These are phyloP conservation scores for Agonum fuliginosum DNA, from an alignment of 2,888 invertebrate species.

Conservation along the genomic window DNA sequence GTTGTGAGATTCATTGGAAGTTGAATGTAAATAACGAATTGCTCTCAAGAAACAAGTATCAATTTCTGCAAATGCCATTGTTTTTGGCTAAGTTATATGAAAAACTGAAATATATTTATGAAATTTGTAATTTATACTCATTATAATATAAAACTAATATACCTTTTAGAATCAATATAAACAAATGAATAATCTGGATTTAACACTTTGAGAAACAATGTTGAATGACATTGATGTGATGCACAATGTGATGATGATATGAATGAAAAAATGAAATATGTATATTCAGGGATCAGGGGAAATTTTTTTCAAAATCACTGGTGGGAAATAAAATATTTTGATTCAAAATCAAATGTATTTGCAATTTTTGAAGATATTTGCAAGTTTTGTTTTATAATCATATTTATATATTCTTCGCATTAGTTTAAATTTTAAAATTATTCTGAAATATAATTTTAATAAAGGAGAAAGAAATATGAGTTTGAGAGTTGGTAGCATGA, in stretches of 20 bases:
- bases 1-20: conserved; percentile 14
- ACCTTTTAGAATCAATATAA: too few relatives aligned
- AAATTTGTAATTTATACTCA: too few relatives aligned
- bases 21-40: conserved; percentile 50
- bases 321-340: neutral
- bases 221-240: neutral
- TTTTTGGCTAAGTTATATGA: neutral
- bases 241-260: too few relatives aligned
- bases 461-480: neutral
- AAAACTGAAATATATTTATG: neutral
- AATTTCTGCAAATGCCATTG: conserved; percentile 21
- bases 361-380: neutral
- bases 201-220: too few relatives aligned
- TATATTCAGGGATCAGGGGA: too few relatives aligned
- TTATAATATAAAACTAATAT: too few relatives aligned
- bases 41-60: conserved; percentile 42
- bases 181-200: too few relatives aligned
- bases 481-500: conserved; percentile 21
- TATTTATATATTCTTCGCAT: neutral
- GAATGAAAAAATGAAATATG: too few relatives aligned
- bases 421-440: neutral
- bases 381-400: neutral
- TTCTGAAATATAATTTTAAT: neutral
- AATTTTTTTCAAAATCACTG: too few relatives aligned
- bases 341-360: neutral